Conservation (phyloP, 1,140 invertebrate genomes). For the Trachymyrmex septentrionalis region DNA sequence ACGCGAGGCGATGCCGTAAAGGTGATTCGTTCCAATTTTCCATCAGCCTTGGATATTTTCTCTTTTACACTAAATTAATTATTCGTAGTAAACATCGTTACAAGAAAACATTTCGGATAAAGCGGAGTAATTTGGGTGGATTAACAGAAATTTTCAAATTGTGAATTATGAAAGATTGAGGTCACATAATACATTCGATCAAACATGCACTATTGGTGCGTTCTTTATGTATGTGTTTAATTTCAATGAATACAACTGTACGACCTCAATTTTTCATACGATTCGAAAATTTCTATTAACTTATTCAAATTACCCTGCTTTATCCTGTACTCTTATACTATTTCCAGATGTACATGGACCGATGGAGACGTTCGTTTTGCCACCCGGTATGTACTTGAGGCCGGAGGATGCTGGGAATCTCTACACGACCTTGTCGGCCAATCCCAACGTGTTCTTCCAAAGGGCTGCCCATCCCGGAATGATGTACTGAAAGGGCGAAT, state of each 20-base stretch:
- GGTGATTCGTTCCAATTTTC: slow-evolving; percentile 2
- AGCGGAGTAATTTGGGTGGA: too few species aligned
- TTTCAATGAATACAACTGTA: too few species aligned
- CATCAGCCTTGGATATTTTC: background rate
- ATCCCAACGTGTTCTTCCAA: slow-evolving; percentile 95
- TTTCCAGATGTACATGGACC: slow-evolving; percentile 83
- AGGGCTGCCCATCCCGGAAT: slow-evolving; percentile 93
- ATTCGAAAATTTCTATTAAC: too few species aligned
- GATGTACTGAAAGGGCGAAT: slow-evolving; percentile 89
- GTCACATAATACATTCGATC: too few species aligned
- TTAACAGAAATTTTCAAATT: too few species aligned
- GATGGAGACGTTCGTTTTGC: slow-evolving; percentile 83
- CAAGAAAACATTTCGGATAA: background rate
- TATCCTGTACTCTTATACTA: background rate
- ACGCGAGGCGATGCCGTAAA: background rate
- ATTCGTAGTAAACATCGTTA: too few species aligned
- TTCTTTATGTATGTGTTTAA: too few species aligned
- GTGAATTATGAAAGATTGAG: too few species aligned
- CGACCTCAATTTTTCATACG: too few species aligned
- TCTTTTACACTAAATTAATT: background rate
- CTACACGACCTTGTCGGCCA: slow-evolving; percentile 93
- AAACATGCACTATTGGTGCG: too few species aligned
- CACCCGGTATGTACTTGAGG: slow-evolving; percentile 91
- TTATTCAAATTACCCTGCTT: too few species aligned
- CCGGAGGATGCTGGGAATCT: slow-evolving; percentile 92